Evolutionary conservation across 1,140 invertebrate species (phyloP), one percentile per base, ranked within the genome.

Genomic region (Drosophila paulistorum): DNA sequence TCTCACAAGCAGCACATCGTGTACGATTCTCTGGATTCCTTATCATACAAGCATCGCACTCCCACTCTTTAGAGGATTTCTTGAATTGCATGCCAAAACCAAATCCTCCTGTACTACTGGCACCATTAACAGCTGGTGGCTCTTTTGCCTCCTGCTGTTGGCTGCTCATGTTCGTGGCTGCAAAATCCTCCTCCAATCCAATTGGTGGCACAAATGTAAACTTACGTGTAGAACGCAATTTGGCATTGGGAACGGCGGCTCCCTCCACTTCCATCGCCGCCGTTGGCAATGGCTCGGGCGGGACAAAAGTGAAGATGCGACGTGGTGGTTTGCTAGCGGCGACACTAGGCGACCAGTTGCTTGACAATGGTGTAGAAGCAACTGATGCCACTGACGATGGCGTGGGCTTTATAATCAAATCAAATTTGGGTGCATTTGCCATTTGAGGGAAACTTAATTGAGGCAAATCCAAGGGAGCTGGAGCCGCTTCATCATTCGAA

Each of bases 1-100:
- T 63, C 65, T 83, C 83, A 87, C 96, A 96, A 57, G 95, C 96
- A 9, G 94, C 93, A 92, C 96, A 96, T 72, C 93, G 94, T 4
- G 75, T 76, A 26, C 83, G 92, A 45, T 93, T 91, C 6, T 80
- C 81, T 23, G 94, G 93, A 89, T 96, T 96, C 60, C 93, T 91
- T 6, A 95, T 89, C 91, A 95, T 93, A 81, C 96, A 96, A 48
- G 92, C 92, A n/a, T 93, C 90, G 90, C 96, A 96, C 75, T 95
- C 94, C 95, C 95, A 96, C 62, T 92, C 92, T 74, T 92, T 79
- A 10, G 92, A 71, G 14, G 93, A 69, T 23, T 86, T 87, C 73
- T 94, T 94, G 71, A 95, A 95, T 62, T 94, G 84, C 35, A 92
- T 83, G 5, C 94, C 93, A 77, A 94, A 94, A 6, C 94, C 93